phyloP scores from a whole-genome alignment of 2,888 invertebrate genomes.

The Vanessa cardui region DNA sequence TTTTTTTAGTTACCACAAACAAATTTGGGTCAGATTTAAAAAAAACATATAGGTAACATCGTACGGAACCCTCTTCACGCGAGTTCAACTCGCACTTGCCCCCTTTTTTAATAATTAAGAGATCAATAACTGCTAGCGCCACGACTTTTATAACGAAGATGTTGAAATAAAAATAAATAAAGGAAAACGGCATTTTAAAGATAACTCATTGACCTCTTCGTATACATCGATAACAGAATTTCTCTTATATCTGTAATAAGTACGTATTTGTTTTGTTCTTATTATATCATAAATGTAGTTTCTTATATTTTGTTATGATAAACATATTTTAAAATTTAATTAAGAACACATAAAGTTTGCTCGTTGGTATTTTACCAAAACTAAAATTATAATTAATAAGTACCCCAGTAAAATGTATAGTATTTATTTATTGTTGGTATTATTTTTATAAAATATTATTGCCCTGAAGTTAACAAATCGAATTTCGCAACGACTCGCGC shows the following conservation, averaged over 20 bases:
- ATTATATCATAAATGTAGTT: slow-evolving; percentile 10
- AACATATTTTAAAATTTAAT: not conserved
- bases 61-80: too few species aligned
- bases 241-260: slow-evolving; percentile 16
- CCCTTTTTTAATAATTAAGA: too few species aligned
- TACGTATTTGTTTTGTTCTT: slow-evolving; percentile 23
- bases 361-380: not conserved
- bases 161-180: slow-evolving; percentile 34
- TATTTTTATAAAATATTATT: too few species aligned
- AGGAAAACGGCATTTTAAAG: slow-evolving; percentile 32
- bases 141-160: slow-evolving; percentile 6
- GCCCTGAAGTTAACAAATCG: too few species aligned
- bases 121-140: not conserved
- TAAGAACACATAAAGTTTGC: not conserved
- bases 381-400: too few species aligned
- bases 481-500: too few species aligned
- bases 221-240: slow-evolving; percentile 35
- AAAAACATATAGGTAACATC: too few species aligned
- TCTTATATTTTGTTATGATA: not conserved
- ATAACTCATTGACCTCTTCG: slow-evolving; percentile 36
- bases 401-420: too few species aligned
- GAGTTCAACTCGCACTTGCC: too few species aligned
- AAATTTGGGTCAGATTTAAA: too few species aligned
- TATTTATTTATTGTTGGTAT: too few species aligned
- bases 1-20: too few species aligned